These are phyloP conservation scores for Protaetia brevitarsis DNA, from an alignment of 1,140 invertebrate genomes.

Conservation along the genomic window DNA sequence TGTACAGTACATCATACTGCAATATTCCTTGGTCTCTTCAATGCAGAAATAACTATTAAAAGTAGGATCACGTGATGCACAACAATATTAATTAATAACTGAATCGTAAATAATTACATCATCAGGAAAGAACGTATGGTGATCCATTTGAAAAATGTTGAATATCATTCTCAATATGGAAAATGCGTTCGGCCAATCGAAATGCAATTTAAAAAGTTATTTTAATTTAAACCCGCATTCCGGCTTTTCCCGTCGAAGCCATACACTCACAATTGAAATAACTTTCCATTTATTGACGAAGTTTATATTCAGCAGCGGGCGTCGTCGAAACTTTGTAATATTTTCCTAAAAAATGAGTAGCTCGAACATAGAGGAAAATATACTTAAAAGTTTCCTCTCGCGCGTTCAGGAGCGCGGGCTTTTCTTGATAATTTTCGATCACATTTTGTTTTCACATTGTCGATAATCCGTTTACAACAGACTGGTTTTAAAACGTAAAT, in stretches of 20 bases:
- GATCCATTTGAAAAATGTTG: neutral
- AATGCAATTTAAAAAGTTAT: neutral
- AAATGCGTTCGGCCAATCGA: neutral
- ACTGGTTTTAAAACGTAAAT: neutral
- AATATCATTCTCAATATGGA: neutral
- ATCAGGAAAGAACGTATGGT: neutral
- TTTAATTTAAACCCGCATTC: neutral
- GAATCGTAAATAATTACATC: too few species aligned
- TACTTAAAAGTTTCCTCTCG: constrained; percentile 1
- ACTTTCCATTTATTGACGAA: constrained; percentile 7
- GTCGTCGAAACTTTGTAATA: constrained; percentile 5
- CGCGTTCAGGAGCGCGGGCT: neutral
- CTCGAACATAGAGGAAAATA: neutral
- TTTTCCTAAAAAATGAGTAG: constrained; percentile 6
- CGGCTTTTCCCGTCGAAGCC: neutral
- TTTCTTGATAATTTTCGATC: constrained; percentile 4
- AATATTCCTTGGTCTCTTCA: too few species aligned
- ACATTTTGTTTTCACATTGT: neutral
- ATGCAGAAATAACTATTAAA: too few species aligned
- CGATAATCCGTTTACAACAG: constrained; percentile 1
- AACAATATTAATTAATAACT: too few species aligned
- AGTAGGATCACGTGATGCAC: too few species aligned
- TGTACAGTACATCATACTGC: too few species aligned
- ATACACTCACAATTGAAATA: constrained; percentile 4
- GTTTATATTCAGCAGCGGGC: neutral